Percentiles rank a stretch among this genome's conserved stretches.
Conservation (phyloP, 2,888 invertebrate species). For the Diarsia rubi region DNA sequence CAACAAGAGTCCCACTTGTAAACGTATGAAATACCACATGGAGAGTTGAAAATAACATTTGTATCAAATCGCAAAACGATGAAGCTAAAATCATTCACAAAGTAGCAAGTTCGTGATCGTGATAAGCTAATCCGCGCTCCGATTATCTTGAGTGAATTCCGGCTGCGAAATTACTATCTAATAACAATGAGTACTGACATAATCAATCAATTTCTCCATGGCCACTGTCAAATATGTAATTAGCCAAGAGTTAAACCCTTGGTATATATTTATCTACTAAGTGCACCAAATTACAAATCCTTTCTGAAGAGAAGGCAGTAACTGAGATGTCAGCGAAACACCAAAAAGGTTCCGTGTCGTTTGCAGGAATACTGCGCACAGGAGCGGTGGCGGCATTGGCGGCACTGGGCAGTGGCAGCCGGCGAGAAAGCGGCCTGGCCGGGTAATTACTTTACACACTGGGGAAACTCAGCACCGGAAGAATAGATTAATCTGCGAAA, state of each 20-base stretch:
- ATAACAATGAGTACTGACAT: conserved; percentile 39
- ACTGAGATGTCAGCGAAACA: conserved; percentile 9
- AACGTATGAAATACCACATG: neutral
- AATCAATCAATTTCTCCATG: conserved; percentile 45
- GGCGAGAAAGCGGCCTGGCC: conserved; percentile 64
- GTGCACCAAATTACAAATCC: conserved; percentile 21
- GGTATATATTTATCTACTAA: neutral
- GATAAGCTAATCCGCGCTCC: conserved; percentile 56
- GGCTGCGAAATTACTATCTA: conserved; percentile 48
- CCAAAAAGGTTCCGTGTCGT: conserved; percentile 65
- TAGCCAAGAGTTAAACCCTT: neutral
- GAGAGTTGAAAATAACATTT: conserved; percentile 18
- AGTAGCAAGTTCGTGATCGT: conserved; percentile 60
- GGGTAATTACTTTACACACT: conserved; percentile 26
- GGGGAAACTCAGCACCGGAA: conserved; percentile 25
- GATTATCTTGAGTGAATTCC: conserved; percentile 56
- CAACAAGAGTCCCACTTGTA: conserved; percentile 8
- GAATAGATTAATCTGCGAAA: conserved; percentile 36
- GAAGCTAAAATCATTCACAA: conserved; percentile 40
- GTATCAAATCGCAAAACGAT: conserved; percentile 25
- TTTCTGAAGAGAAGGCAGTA: conserved; percentile 6
- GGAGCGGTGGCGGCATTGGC: neutral
- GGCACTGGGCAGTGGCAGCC: conserved; percentile 11
- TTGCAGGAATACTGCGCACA: conserved; percentile 17
- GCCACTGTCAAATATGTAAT: conserved; percentile 1